These are phyloP conservation scores for Drosophila longiperda DNA, from an alignment of 2,888 invertebrate genomes.

Conservation along the genomic window DNA sequence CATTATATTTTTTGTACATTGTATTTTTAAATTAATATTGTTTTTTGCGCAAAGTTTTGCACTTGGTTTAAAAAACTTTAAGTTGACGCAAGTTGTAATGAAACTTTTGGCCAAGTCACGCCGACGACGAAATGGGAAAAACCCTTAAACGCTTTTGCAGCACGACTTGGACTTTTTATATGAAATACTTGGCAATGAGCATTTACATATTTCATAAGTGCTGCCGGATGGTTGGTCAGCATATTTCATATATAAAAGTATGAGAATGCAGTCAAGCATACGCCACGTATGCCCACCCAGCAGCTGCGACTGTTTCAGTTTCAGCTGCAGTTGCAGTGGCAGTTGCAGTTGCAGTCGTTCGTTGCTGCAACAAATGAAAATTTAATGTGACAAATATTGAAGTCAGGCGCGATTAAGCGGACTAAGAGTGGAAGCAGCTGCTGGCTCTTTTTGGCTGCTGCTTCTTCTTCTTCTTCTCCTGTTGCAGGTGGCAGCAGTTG, in stretches of 20 bases:
- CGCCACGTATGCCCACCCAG: slow-evolving; percentile 66
- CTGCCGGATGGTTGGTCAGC: slow-evolving; percentile 9
- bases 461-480: slow-evolving; percentile 3
- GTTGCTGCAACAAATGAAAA: slow-evolving; percentile 63
- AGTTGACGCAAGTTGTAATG: slow-evolving; percentile 29
- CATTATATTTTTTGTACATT: background rate
- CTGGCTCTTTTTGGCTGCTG: slow-evolving; percentile 6
- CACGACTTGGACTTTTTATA: slow-evolving; percentile 36
- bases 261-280: slow-evolving; percentile 68
- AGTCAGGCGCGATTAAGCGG: slow-evolving; percentile 47
- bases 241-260: slow-evolving; percentile 38
- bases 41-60: slow-evolving; percentile 13
- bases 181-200: slow-evolving; percentile 28
- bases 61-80: slow-evolving; percentile 31
- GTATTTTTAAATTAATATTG: slow-evolving; percentile 1
- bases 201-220: slow-evolving; percentile 56
- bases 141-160: slow-evolving; percentile 55
- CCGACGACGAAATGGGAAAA: background rate
- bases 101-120: slow-evolving; percentile 24
- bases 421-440: slow-evolving; percentile 33
- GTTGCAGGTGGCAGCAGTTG: slow-evolving; percentile 32
- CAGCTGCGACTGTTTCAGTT: slow-evolving; percentile 24
- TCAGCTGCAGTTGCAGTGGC: slow-evolving; percentile 14
- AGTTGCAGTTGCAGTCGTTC: slow-evolving; percentile 18
- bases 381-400: slow-evolving; percentile 69